phyloP scores from a whole-genome alignment of 2,797 vertebrate genomes.

The Gobio occitaniae region DNA sequence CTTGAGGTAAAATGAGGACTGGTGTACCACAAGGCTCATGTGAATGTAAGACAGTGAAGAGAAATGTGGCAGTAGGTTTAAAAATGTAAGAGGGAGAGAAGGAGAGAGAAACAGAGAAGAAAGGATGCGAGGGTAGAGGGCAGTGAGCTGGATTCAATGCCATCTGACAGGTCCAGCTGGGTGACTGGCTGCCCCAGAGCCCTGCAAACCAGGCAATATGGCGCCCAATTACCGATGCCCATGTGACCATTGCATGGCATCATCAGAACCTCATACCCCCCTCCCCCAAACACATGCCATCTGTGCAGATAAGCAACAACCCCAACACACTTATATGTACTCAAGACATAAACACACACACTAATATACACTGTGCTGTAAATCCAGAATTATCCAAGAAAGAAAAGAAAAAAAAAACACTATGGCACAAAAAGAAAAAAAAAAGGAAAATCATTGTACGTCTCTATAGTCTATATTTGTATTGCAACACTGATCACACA shows the following conservation, averaged over 20 bases:
- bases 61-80: slow-evolving; percentile 64
- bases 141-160: slow-evolving; percentile 84
- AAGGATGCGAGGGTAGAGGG: slow-evolving; percentile 62
- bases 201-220: slow-evolving; percentile 84
- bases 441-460: slow-evolving; percentile 41
- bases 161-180: slow-evolving; percentile 87
- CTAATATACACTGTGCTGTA: slow-evolving; percentile 28
- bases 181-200: slow-evolving; percentile 81
- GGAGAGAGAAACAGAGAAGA: slow-evolving; percentile 32
- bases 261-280: slow-evolving; percentile 67
- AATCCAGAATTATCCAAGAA: slow-evolving; percentile 29
- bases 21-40: neutral
- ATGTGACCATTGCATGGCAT: slow-evolving; percentile 81
- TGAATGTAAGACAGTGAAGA: slow-evolving; percentile 12
- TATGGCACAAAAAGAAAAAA: neutral
- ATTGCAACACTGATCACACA: neutral
- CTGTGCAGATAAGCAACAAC: slow-evolving; percentile 84
- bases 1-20: neutral
- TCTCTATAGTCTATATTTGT: neutral
- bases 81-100: slow-evolving; percentile 28
- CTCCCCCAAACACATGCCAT: slow-evolving; percentile 73
- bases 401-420: neutral
- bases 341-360: slow-evolving; percentile 69
- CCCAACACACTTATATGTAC: slow-evolving; percentile 76
- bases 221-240: slow-evolving; percentile 85